Evolutionary conservation across 2,888 invertebrate genomes (phyloP), one percentile per base, ranked within the genome.

Genomic region (Napeogenes inachia): DNA sequence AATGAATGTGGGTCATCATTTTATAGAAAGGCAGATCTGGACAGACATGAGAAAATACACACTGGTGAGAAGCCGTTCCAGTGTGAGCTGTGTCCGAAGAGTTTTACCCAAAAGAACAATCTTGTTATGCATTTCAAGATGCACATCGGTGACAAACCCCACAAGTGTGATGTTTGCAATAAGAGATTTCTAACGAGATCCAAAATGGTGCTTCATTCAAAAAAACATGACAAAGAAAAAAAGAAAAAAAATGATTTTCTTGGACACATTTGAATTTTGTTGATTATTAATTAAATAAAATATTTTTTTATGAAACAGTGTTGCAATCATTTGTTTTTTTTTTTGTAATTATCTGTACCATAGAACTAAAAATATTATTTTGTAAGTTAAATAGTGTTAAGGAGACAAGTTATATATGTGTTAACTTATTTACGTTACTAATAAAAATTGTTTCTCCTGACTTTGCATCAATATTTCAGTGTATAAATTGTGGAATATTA

Each of bases 81-180:
- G 0, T 89, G 89, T 13, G 82, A 84, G 42, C 79, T 88, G 0
- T 89, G 89, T 57, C 75, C 82, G 0, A 89, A 87, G 58, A 78
- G 82, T 1, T 89, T 89, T 56, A 81, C 84, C 0, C 89, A 89
- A 47, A 89, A 88, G 67, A 83, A 82, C 45, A 89, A 89, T 66
- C 66, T 89, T 4, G 80, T 84, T 0, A 86, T 86, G 85, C 89
- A 89, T 35, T 71, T 84, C 0, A 86, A 86, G 57, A 85, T 83
- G 77, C 89, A 89, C 42, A 70, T 77, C 0, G 88, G 86, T 0
- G 88, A 87, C 0, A 74, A 81, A 2, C 76, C 83, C 0, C 85
- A 84, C 30, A 70, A 79, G 8, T 89, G 89, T 42, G 63, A 67
- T 0, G 79, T 82, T 0, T 89, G 89, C 38, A 66, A 70, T 5